These are phyloP conservation scores for Galagoides demidoff DNA, from an alignment of 2,797 vertebrate species.

Conservation along the genomic window DNA sequence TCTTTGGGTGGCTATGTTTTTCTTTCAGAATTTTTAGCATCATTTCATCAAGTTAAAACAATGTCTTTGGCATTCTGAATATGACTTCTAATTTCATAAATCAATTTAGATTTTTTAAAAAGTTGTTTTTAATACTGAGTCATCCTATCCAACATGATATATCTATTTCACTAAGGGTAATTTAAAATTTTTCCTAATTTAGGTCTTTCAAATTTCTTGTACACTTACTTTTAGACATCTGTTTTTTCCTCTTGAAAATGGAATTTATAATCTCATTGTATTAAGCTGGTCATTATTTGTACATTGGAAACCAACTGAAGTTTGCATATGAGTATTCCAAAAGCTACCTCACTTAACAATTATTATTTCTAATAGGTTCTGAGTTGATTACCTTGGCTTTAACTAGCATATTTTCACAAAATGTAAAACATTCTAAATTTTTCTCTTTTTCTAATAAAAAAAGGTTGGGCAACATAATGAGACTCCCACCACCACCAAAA, in stretches of 20 bases:
- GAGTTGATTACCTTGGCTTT: conserved; percentile 13
- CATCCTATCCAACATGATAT: conserved; percentile 20
- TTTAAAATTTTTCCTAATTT: conserved; percentile 21
- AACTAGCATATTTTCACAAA: conserved; percentile 4
- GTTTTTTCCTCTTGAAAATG: too few species aligned
- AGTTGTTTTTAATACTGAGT: neutral
- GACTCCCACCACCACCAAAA: neutral
- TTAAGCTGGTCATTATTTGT: neutral
- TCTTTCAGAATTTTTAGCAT: conserved; percentile 33
- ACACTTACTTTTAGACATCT: too few species aligned
- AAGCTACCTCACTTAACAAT: conserved; percentile 2
- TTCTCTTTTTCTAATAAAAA: conserved; percentile 20
- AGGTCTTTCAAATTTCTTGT: neutral
- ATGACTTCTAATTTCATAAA: conserved; percentile 44
- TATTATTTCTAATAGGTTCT: conserved; percentile 39
- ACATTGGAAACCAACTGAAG: conserved; percentile 20
- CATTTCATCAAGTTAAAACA: conserved; percentile 32
- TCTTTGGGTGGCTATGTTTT: conserved; percentile 14
- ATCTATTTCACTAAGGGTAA: neutral
- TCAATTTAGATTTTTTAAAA: neutral
- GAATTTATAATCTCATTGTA: neutral
- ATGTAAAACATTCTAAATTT: conserved; percentile 7
- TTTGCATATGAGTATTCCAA: conserved; percentile 24
- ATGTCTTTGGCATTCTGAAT: neutral
- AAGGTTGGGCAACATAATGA: neutral